phyloP scores from a whole-genome alignment of 2,888 invertebrate genomes.

The Phengaris arion region DNA sequence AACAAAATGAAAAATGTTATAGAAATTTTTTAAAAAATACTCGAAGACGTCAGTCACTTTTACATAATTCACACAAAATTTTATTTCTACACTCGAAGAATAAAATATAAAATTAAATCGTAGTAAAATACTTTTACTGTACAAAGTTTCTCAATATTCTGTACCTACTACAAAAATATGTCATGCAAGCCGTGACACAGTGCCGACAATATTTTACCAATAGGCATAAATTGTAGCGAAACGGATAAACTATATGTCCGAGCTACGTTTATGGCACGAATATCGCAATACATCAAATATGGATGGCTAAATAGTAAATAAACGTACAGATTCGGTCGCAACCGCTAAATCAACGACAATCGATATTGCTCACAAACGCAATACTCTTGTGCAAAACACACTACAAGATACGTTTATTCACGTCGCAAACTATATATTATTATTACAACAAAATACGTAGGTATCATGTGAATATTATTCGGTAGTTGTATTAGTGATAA shows the following conservation, averaged over 20 bases:
- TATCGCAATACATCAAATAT: constrained; percentile 11
- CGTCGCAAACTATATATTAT: neutral
- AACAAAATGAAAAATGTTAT: too few relatives aligned
- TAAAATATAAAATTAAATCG: too few relatives aligned
- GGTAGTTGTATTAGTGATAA: neutral
- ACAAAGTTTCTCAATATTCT: too few relatives aligned
- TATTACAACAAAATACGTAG: neutral
- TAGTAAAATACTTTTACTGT: too few relatives aligned
- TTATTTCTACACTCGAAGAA: too few relatives aligned
- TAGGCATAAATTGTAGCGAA: constrained; percentile 1
- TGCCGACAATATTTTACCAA: neutral
- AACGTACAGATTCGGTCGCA: constrained; percentile 11
- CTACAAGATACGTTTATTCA: neutral
- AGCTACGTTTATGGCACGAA: constrained; percentile 1
- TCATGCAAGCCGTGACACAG: neutral
- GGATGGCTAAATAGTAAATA: constrained; percentile 15
- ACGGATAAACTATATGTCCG: constrained; percentile 10
- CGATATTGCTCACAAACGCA: neutral
- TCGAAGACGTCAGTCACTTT: too few relatives aligned
- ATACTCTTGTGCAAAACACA: neutral
- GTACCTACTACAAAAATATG: neutral
- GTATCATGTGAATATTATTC: neutral
- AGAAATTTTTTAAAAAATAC: too few relatives aligned
- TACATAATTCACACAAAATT: too few relatives aligned
- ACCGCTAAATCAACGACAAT: constrained; percentile 1